Evolutionary conservation across 2,113 vertebrate species (phyloP), one percentile per base, ranked within the genome.

Genomic region (Corythoichthys intestinalis): DNA sequence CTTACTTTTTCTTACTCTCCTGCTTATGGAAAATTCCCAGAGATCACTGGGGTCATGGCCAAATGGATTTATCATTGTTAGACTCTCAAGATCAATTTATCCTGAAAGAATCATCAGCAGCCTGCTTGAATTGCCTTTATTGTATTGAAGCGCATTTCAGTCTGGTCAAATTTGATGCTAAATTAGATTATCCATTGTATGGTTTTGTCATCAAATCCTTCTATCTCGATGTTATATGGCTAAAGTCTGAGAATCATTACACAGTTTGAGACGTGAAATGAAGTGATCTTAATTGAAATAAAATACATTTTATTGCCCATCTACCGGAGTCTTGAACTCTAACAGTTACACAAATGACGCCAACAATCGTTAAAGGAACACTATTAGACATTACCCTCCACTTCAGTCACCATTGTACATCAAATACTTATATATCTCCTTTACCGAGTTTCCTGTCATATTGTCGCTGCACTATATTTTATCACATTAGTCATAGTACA

Each of bases 81-180:
- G 9, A 39, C 39, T 44, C 39, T 44, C 59, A 61, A 20, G 59
- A 61, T 44, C 59, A 44, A 61, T 44, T 44, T 61, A 61, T 61
- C 59, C 17, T 6, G 17, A 20, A 17, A 61, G 17, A 44, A 41
- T 61, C 59, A 61, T 61, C 38, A 44, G 39, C 17, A 44, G 59
- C 59, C 11, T 15, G 7, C 59, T 61, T 11, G 8, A n/a, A 61
- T 61, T 20, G 59, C 38, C 17, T 20, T 11, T 41, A 41, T 61
- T 61, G 39, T 17, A 11, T n/a, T 41, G 39, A 44, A 6, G 38
- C 59, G 6, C 39, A 61, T 61, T 44, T 44, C 39, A n/a, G 38
- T 20, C 38, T 44, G 3, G 38, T 61, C 59, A n/a, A 61, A 61
- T 61, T 44, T 20, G 17, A 39, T 44, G 10, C 10, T 5, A 44